Base-by-base conservation (phyloP, 2,797 vertebrate species). In the Amniataba percoides region DNA sequence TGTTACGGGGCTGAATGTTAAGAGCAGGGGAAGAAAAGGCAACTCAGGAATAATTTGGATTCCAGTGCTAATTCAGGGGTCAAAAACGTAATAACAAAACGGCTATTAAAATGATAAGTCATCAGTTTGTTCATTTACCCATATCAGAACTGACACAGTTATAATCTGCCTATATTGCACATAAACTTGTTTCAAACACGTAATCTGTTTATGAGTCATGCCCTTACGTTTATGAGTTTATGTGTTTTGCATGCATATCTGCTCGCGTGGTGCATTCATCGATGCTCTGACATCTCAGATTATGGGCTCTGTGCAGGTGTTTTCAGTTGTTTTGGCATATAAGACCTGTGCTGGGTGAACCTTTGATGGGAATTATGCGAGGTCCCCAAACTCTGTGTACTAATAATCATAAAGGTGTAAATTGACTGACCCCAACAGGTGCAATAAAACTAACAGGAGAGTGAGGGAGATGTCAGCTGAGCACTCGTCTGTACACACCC, bases 391-490 rank as follows among this genome's bases (percentile, higher is more conserved):
- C 75, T 85, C 71, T n/a, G 55, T 82, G 83, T 74, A 80, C 65
- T 84, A 87, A 89, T 90, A 90, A 89, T 89, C 78, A 89, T 80
- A 75, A 81, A 78, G 79, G 85, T 89, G 80, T 85, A 87, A 88
- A 89, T 81, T 76, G 84, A 86, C 87, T 87, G 82, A 89, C 84
- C 87, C 83, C 43, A 81, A 78, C 89, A 90, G 84, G 86, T 86
- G 81, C 85, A 87, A 84, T 87, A 85, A 89, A 88, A 63, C 74
- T 61, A 80, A 83, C 68, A 57, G 66, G 49, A 87, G 76, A 83
- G 78, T 66, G 87, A 81, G 80, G 76, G 83, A 82, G 87, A 80
- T 87, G 87, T 86, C 81, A 88, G 78, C 52, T 64, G 74, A 88
- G 78, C 78, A 62, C 83, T 87, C 71, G 25, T 80, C 76, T 82